phyloP scores from a whole-genome alignment of 2,113 vertebrate species.

The Cyprinodon brontotheroides region DNA sequence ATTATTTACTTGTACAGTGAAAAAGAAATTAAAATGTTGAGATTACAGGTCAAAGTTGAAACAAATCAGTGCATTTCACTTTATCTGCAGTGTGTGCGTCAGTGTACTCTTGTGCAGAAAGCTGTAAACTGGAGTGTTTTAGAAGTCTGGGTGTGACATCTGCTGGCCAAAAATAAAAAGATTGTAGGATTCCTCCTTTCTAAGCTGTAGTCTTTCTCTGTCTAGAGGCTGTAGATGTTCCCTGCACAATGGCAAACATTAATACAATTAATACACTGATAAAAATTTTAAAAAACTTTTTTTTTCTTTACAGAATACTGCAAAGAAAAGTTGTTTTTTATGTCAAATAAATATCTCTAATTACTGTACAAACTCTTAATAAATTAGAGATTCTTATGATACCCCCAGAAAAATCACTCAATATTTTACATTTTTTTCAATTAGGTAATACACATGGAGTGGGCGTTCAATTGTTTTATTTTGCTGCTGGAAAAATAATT shows the following conservation, averaged over 20 bases:
- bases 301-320: not conserved
- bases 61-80: not conserved
- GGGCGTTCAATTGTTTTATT: not conserved
- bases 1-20: not conserved
- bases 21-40: not conserved
- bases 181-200: not conserved
- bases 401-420: not conserved
- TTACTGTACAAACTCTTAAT: not conserved
- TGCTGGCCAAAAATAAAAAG: constrained; percentile 50
- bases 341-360: not conserved
- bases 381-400: not conserved
- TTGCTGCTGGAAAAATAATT: not conserved
- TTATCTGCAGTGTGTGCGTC: not conserved
- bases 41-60: not conserved
- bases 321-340: not conserved
- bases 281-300: too few relatives aligned
- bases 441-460: too few relatives aligned
- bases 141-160: constrained; percentile 60
- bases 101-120: not conserved
- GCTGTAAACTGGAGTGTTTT: not conserved
- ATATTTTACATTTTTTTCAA: too few relatives aligned
- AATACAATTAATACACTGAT: not conserved
- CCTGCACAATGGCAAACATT: not conserved
- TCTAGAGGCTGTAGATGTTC: not conserved
- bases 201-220: not conserved